Evolutionary conservation across 2,113 vertebrate species (phyloP).

Genomic region (Corythoichthys haematopterus): DNA sequence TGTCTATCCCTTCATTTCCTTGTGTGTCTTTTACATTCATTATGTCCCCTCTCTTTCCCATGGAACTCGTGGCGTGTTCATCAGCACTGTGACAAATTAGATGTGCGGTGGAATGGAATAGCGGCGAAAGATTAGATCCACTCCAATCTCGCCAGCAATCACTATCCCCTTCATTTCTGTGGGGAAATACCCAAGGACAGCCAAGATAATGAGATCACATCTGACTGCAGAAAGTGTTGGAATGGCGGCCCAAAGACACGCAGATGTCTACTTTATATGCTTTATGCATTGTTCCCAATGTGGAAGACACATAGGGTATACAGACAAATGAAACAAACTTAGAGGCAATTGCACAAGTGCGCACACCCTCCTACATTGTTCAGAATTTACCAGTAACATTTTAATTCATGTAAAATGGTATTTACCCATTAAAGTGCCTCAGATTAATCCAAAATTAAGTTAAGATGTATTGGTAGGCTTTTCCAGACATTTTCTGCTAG

Average conservation of each 20-base stretch:
- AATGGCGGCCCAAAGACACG: conserved; percentile 51
- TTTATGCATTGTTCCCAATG: conserved; percentile 13
- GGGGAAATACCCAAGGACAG: conserved; percentile 66
- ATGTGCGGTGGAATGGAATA: conserved; percentile 67
- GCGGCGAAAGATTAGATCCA: conserved; percentile 66
- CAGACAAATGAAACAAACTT: no score
- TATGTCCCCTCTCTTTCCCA: conserved; percentile 62
- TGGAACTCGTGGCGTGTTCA: conserved; percentile 68
- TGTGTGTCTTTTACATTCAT: conserved; percentile 62
- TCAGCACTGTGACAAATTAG: conserved; percentile 73
- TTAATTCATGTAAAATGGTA: no score
- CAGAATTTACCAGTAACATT: no score
- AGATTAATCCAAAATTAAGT: neutral
- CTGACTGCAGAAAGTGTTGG: conserved; percentile 54
- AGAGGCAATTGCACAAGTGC: no score
- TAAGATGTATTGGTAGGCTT: neutral
- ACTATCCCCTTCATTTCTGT: conserved; percentile 66
- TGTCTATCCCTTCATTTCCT: conserved; percentile 32
- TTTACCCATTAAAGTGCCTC: neutral
- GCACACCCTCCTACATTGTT: no score
- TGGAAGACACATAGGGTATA: neutral
- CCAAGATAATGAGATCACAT: conserved; percentile 64
- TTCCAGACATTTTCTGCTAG: neutral
- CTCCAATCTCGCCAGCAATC: conserved; percentile 68
- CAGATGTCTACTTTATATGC: conserved; percentile 7